Evolutionary conservation across 2,797 vertebrate genomes (phyloP).

Genomic region (Eulemur rubriventer): DNA sequence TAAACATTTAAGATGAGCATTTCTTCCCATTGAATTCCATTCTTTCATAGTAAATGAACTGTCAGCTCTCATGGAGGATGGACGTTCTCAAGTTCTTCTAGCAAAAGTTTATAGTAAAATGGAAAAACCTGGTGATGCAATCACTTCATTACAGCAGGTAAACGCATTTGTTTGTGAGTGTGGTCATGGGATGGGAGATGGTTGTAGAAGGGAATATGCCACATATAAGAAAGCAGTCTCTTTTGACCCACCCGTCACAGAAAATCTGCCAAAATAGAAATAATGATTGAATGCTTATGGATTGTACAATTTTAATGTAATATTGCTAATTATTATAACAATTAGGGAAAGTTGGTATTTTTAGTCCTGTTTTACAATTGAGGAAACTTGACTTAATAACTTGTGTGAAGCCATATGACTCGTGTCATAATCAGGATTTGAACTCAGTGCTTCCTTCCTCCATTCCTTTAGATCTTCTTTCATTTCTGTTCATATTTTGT

Average conservation of each 20-base stretch:
- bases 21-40: not conserved
- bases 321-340: not conserved
- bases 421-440: not conserved
- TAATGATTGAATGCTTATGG: not conserved
- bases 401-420: not conserved
- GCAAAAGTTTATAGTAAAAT: constrained; percentile 95
- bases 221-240: not conserved
- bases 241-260: not conserved
- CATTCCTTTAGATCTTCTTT: not conserved
- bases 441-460: not conserved
- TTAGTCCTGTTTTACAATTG: not conserved
- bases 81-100: constrained; percentile 92
- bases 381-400: not conserved
- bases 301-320: not conserved
- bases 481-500: not conserved
- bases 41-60: constrained; percentile 90
- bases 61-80: constrained; percentile 91
- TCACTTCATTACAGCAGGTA: constrained; percentile 93
- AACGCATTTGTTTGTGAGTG: constrained; percentile 39
- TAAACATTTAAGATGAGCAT: not conserved
- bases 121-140: constrained; percentile 90
- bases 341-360: not conserved
- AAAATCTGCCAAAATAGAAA: not conserved
- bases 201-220: not conserved
- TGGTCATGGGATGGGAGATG: too few relatives aligned